Evolutionary conservation across 1,140 invertebrate species (phyloP).

Genomic region (Diachasma alloeum): DNA sequence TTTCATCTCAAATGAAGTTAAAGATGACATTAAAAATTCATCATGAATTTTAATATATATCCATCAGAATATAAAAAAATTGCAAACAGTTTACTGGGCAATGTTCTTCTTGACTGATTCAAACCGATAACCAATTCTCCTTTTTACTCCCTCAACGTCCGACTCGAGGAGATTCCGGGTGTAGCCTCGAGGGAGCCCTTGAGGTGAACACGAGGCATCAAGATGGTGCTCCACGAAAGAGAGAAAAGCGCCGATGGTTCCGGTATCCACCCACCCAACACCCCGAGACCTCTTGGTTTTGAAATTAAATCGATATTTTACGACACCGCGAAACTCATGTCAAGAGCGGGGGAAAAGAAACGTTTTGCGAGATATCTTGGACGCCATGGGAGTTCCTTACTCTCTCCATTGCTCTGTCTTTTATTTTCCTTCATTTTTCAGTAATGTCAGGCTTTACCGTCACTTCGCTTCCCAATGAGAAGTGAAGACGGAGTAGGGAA

Average conservation of each 20-base stretch:
- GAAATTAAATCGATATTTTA: conserved; percentile 33
- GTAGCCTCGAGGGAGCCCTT: background rate
- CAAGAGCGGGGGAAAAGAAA: background rate
- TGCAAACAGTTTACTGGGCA: no score
- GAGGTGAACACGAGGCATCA: background rate
- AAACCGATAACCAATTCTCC: background rate
- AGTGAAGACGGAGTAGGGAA: background rate
- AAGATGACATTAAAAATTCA: no score
- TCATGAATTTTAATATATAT: no score
- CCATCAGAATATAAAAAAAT: no score
- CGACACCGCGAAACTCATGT: background rate
- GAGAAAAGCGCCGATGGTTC: background rate
- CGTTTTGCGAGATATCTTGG: background rate
- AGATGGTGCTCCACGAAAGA: background rate
- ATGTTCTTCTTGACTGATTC: background rate
- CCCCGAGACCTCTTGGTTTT: background rate
- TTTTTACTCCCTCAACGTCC: background rate
- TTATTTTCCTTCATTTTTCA: background rate
- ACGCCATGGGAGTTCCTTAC: conserved; percentile 24
- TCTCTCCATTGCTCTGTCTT: background rate
- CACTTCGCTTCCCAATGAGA: conserved; percentile 14
- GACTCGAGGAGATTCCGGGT: background rate
- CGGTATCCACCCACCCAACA: background rate
- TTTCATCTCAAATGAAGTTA: no score
- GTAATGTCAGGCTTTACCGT: conserved; percentile 16